Evolutionary conservation across 2,113 vertebrate species (phyloP), one percentile per base, ranked within the genome.

Genomic region (Neogobius melanostomus): DNA sequence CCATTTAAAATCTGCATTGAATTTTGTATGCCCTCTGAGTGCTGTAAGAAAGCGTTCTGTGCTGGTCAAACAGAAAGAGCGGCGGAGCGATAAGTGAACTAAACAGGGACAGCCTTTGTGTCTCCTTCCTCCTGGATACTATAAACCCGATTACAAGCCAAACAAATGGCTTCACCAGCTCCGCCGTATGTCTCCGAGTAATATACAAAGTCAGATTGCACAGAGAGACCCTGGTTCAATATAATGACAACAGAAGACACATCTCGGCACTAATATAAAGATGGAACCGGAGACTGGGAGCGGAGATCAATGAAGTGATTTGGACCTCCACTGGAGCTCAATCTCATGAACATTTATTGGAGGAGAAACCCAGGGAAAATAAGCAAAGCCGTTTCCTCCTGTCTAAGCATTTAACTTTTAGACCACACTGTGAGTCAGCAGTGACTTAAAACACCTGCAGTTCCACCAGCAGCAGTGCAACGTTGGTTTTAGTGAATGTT

Each of bases 281-380:
- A 83, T 76, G 11, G 56, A 76, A 80, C 54, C 11, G 36, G 54
- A 59, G 64, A 66, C 61, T 65, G 11, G 59, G 47, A 64, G 46
- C 48, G 53, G 63, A 66, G 72, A 80, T 87, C 76, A 78, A 77
- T 72, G 59, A 75, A 79, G 74, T 69, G 56, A 84, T 79, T 66
- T 36, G 65, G 16, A 56, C 65, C 54, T 73, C 66, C 70, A 8
- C 60, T 74, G 64, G 11, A 28, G 62, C 59, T 49, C 64, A 48
- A 51, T 72, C 45, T 78, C 48, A 72, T 79, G 54, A 67, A 64
- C 66, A 81, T 82, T 82, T 79, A 74, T 72, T 76, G 49, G 51
- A 74, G 78, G 77, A 45, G 59, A 68, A 64, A 59, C 59, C 52
- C 11, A 12, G 45, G 60, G 61, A 79, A 64, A 76, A 80, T 36